Percentiles rank a stretch among this genome's conserved stretches.
phyloP scores from a whole-genome alignment of 2,888 invertebrate species.

The Microctonus brassicae region DNA sequence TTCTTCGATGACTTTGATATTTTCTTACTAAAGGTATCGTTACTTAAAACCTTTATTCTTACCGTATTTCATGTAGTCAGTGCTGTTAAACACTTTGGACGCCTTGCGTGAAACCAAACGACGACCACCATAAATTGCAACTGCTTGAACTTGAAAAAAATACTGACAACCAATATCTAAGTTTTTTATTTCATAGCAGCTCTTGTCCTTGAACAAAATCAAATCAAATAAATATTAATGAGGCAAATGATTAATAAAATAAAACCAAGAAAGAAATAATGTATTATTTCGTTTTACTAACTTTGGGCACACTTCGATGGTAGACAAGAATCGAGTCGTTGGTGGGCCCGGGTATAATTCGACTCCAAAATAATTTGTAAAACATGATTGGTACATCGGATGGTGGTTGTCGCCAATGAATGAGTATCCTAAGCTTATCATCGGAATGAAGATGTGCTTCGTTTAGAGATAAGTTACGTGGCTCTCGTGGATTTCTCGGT shows the following conservation, averaged over 20 bases:
- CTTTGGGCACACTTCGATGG: constrained; percentile 76
- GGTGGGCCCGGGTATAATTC: constrained; percentile 75
- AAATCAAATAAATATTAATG: not conserved
- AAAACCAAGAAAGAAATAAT: not conserved
- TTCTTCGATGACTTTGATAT: too few species aligned
- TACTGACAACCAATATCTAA: constrained; percentile 80
- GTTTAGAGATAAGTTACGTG: constrained; percentile 74
- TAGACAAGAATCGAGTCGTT: constrained; percentile 77
- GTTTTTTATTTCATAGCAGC: constrained; percentile 76
- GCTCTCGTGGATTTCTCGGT: constrained; percentile 76
- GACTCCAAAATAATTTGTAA: constrained; percentile 83
- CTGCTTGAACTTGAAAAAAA: constrained; percentile 84
- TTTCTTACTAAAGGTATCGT: not conserved
- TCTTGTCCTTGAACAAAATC: constrained; percentile 73
- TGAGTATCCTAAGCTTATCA: constrained; percentile 72
- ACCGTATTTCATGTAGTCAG: constrained; percentile 69
- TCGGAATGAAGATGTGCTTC: constrained; percentile 50
- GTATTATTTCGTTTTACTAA: constrained; percentile 57
- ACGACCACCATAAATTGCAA: constrained; percentile 78
- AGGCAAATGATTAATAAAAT: not conserved
- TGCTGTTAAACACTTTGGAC: constrained; percentile 80
- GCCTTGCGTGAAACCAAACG: constrained; percentile 80
- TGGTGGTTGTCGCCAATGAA: constrained; percentile 79
- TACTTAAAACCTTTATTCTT: constrained; percentile 36
- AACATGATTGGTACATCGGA: constrained; percentile 80